Evolutionary conservation across 1,140 invertebrate species (phyloP).

Genomic region (Diachasma alloeum): DNA sequence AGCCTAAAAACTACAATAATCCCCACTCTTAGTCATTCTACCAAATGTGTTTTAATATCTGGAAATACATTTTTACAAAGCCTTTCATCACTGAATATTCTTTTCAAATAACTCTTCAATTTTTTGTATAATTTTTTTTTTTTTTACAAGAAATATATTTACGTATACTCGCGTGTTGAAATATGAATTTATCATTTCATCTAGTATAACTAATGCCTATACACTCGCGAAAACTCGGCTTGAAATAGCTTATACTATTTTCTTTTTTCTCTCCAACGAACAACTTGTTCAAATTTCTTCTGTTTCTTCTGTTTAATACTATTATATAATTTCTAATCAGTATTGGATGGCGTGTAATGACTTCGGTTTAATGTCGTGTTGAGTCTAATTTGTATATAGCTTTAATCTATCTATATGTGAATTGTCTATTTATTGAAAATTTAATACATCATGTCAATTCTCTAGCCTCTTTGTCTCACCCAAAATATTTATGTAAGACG

Average conservation of each 20-base stretch:
- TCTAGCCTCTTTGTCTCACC: too few species aligned
- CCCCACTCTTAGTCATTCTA: too few species aligned
- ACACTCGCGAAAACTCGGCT: constrained; percentile 14
- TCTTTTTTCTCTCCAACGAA: not conserved
- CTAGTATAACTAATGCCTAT: constrained; percentile 7
- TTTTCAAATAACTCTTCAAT: not conserved
- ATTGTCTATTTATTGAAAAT: constrained; percentile 12
- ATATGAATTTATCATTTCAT: constrained; percentile 16
- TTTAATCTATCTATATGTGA: not conserved
- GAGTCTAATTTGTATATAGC: not conserved
- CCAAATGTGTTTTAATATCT: too few species aligned
- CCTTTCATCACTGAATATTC: not conserved
- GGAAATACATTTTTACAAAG: too few species aligned
- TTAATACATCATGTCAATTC: too few species aligned
- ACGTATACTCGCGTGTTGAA: constrained; percentile 20
- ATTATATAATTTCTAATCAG: not conserved
- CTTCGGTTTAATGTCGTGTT: constrained; percentile 15
- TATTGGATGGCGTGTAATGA: constrained; percentile 29
- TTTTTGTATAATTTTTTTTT: not conserved
- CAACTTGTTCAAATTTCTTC: not conserved
- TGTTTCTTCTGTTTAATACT: not conserved
- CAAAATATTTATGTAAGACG: too few species aligned
- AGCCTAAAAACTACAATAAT: too few species aligned
- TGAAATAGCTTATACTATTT: not conserved
- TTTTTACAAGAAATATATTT: constrained; percentile 17